Conservation (phyloP, 2,888 invertebrate genomes). For the Drosophila atripex region DNA sequence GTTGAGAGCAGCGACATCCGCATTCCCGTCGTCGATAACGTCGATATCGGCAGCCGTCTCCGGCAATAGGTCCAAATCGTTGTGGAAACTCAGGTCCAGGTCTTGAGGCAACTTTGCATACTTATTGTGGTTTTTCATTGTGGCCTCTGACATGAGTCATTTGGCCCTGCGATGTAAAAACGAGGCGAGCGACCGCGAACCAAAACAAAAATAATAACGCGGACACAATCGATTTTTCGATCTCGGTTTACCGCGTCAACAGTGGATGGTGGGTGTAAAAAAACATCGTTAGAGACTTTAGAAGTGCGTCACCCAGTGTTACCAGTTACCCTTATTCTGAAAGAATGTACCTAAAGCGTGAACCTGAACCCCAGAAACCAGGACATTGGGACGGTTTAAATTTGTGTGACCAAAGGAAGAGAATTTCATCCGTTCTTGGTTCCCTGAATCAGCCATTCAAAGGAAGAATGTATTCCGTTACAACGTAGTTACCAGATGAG, state of each 20-base stretch:
- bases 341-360: background rate
- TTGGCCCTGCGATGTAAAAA: constrained; percentile 30
- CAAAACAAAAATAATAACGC: constrained; percentile 73
- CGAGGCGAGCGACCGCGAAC: constrained; percentile 33
- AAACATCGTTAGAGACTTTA: constrained; percentile 67
- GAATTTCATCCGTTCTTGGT: background rate
- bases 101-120: constrained; percentile 84
- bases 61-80: constrained; percentile 77
- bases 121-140: constrained; percentile 83
- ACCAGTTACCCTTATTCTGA: background rate
- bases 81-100: constrained; percentile 83
- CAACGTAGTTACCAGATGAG: no score
- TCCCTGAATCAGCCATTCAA: no score
- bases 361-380: background rate
- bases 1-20: constrained; percentile 62
- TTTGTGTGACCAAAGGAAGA: background rate
- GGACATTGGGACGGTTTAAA: background rate
- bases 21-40: constrained; percentile 64
- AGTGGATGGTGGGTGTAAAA: constrained; percentile 18
- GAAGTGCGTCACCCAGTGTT: background rate
- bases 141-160: constrained; percentile 68
- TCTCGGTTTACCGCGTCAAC: constrained; percentile 37
- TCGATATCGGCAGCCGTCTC: constrained; percentile 78
- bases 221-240: constrained; percentile 82
- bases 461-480: no score